A percentile compares a stretch with the other conserved stretches of the same genome.
Conservation (phyloP, 2,888 invertebrate species). For the Candidula unifasciata region DNA sequence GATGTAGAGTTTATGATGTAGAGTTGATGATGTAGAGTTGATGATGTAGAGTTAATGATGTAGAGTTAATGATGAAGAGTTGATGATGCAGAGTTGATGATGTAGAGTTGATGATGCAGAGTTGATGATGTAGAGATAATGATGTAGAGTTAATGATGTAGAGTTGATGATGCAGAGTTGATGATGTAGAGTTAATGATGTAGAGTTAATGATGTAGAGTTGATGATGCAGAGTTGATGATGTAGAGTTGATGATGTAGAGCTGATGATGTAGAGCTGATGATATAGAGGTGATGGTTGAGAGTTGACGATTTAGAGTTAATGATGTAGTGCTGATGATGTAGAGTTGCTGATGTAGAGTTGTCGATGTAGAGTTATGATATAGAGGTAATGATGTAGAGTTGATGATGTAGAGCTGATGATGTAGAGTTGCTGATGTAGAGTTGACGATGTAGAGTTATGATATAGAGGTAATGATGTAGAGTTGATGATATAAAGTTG, state of each 20-base stretch:
- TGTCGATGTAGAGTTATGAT: too few species aligned
- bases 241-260: background rate
- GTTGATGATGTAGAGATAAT: too few species aligned
- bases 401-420: background rate
- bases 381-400: constrained; percentile 26
- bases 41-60: too few species aligned
- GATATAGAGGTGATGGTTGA: too few species aligned
- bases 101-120: too few species aligned
- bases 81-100: background rate
- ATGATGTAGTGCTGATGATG: background rate
- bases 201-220: too few species aligned
- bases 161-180: background rate
- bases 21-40: too few species aligned
- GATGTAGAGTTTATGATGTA: too few species aligned
- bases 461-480: background rate
- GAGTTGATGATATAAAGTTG: too few species aligned
- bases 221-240: background rate
- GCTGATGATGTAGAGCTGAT: too few species aligned
- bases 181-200: too few species aligned
- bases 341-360: too few species aligned
- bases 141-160: background rate
- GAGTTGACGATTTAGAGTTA: background rate
- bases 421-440: background rate
- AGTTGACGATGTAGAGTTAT: background rate
- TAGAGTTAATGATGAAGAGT: background rate